A percentile compares a stretch with the other conserved stretches of the same genome.
phyloP scores from a whole-genome alignment of 1,140 invertebrate species.

The Anoplophora glabripennis region DNA sequence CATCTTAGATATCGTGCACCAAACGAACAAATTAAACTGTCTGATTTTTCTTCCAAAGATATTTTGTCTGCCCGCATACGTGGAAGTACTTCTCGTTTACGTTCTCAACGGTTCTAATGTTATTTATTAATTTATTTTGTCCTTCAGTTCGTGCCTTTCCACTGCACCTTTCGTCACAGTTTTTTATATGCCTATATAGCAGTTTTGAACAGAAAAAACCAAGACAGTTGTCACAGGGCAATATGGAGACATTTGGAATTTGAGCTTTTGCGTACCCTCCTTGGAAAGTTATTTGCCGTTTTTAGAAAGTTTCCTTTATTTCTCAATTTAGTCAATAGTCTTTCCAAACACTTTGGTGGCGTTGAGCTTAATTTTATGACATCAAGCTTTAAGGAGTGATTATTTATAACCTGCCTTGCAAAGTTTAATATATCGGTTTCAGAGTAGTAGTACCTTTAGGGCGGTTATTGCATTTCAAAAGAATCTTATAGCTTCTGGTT shows the following conservation, averaged over 20 bases:
- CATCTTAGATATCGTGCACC: slow-evolving; percentile 19
- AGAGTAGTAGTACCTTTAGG: too few species aligned
- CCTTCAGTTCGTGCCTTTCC: not conserved
- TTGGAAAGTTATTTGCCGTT: not conserved
- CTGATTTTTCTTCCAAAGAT: slow-evolving; percentile 19
- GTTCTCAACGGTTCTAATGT: slow-evolving; percentile 9
- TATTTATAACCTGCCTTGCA: too few species aligned
- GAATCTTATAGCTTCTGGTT: too few species aligned
- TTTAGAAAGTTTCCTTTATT: slow-evolving; percentile 13
- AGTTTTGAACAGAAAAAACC: slow-evolving; percentile 12
- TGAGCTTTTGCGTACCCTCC: not conserved
- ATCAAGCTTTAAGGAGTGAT: too few species aligned
- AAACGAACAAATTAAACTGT: slow-evolving; percentile 24
- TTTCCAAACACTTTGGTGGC: too few species aligned
- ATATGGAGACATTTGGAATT: not conserved
- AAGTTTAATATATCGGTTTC: too few species aligned
- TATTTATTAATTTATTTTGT: slow-evolving; percentile 1
- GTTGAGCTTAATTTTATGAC: too few species aligned
- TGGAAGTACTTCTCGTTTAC: slow-evolving; percentile 16
- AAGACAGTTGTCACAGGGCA: slow-evolving; percentile 13
- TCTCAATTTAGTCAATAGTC: slow-evolving; percentile 3
- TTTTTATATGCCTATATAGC: too few species aligned
- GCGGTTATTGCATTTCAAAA: too few species aligned
- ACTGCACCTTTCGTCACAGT: too few species aligned
- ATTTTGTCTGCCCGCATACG: slow-evolving; percentile 21